A percentile compares a stretch with the other conserved stretches of the same genome.
Evolutionary conservation across 1,140 invertebrate genomes (phyloP).

Genomic region (Philaenus spumarius): DNA sequence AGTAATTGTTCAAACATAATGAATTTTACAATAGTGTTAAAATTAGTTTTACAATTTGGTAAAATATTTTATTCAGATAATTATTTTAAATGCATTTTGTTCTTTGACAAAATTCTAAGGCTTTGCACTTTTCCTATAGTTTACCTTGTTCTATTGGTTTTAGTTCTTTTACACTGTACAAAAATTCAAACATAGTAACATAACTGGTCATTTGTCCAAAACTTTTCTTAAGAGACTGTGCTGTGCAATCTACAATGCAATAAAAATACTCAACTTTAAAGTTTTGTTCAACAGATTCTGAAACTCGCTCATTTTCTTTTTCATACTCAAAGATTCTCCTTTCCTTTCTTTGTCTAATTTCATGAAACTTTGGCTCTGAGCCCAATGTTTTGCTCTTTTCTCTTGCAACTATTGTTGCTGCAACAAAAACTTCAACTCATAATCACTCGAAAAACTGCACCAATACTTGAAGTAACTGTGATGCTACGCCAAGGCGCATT

Average conservation of each 20-base stretch:
- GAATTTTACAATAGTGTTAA: too few species aligned
- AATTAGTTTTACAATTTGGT: too few species aligned
- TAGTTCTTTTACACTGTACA: slow-evolving; percentile 11
- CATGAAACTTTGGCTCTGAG: not conserved
- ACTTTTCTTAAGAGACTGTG: slow-evolving; percentile 1
- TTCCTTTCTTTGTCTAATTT: not conserved
- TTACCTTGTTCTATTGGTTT: not conserved
- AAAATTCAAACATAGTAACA: slow-evolving; percentile 6
- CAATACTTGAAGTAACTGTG: not conserved
- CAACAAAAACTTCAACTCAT: not conserved
- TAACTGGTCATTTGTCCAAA: slow-evolving; percentile 9
- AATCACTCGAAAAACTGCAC: not conserved
- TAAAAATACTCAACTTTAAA: too few species aligned
- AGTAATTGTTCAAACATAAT: too few species aligned
- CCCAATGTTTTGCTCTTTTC: too few species aligned
- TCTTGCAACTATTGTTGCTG: not conserved
- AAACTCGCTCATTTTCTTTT: not conserved
- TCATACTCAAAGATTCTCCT: slow-evolving; percentile 13
- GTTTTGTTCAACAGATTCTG: slow-evolving; percentile 6
- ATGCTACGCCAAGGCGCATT: not conserved
- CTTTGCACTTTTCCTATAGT: slow-evolving; percentile 1
- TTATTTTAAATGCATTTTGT: too few species aligned
- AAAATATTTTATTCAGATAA: too few species aligned
- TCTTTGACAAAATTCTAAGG: slow-evolving; percentile 1
- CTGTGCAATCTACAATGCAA: not conserved